Conservation (phyloP, 2,888 invertebrate species). For the Andrena chrysosceles region DNA sequence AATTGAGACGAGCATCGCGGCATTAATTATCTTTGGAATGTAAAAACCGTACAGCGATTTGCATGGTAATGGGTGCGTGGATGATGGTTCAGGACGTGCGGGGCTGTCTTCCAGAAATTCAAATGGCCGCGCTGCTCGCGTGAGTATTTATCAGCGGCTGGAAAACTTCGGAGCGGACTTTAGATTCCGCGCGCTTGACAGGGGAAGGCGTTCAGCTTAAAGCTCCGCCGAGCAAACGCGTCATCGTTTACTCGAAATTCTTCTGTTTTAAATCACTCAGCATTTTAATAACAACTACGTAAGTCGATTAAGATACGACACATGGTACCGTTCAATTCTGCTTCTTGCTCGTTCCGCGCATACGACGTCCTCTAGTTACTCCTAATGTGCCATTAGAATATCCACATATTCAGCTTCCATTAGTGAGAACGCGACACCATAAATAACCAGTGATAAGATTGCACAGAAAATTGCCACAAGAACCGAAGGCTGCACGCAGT, state of each 20-base stretch:
- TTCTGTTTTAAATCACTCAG: too few relatives aligned
- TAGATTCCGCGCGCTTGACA: background rate
- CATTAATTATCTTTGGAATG: conserved; percentile 26
- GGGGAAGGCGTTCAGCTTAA: background rate
- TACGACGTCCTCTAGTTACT: too few relatives aligned
- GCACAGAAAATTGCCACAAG: background rate
- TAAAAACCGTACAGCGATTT: conserved; percentile 16
- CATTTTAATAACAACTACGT: too few relatives aligned
- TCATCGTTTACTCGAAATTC: background rate
- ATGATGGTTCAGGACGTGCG: background rate
- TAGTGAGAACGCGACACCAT: too few relatives aligned
- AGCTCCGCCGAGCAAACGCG: background rate
- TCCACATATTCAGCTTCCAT: too few relatives aligned
- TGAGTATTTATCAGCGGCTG: background rate
- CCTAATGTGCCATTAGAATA: too few relatives aligned
- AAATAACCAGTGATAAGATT: background rate
- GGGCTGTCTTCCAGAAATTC: conserved; percentile 10
- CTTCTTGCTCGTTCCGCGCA: too few relatives aligned
- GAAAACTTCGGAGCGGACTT: background rate
- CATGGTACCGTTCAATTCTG: too few relatives aligned
- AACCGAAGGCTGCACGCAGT: background rate
- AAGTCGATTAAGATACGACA: too few relatives aligned
- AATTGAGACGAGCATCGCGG: conserved; percentile 9
- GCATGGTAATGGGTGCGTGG: conserved; percentile 22
- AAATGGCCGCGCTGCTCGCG: background rate